Evolutionary conservation across 1,140 invertebrate species (phyloP), one percentile per base, ranked within the genome.

Genomic region (Ostrea denselamellosa): DNA sequence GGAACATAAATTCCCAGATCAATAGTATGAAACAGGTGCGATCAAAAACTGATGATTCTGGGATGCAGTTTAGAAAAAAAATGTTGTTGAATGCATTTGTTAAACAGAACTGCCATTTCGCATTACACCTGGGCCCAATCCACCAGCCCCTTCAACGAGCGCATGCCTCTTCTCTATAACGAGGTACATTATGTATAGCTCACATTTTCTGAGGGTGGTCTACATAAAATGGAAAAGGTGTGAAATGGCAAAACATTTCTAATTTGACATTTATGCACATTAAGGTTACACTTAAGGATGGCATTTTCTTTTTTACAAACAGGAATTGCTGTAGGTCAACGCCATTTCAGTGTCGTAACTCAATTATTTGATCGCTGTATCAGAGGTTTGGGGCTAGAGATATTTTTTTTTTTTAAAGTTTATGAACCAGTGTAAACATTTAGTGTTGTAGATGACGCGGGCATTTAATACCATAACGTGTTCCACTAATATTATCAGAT

Each of bases 121-220:
- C 28, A 77, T 5, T 19, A 62, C 56, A 62, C 56, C 56, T 62
- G 56, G 17, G 12, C 68, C 28, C 22, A 7, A 28, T 77, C 28
- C 28, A 28, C 68, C 68, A 28, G 28, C 10, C 28, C 68, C 25
- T 77, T 25, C 14, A 77, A 77, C 28, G 25, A 28, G n/a, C 56
- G 25, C n/a, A 71, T 71, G 22, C 68, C 68, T 71, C 28, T 25
- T 5, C 68, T 77, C 25, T 25, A 77, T 34, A 28, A 77, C 10
- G 25, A 77, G 25, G 68, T 77, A 77, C 28, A 77, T 77, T 77
- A 34, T 77, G 68, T 77, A 77, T 28, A 1, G 17, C 56, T 62
- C 56, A 19, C 56, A 28, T 77, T 77, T 77, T 77, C 68, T 77
- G 68, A 77, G 68, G 68, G 68, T 77, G 68, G 68, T 77, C 68